Evolutionary conservation across 2,797 vertebrate species (phyloP), one percentile per base, ranked within the genome.

Genomic region (Neoniphon sammara): DNA sequence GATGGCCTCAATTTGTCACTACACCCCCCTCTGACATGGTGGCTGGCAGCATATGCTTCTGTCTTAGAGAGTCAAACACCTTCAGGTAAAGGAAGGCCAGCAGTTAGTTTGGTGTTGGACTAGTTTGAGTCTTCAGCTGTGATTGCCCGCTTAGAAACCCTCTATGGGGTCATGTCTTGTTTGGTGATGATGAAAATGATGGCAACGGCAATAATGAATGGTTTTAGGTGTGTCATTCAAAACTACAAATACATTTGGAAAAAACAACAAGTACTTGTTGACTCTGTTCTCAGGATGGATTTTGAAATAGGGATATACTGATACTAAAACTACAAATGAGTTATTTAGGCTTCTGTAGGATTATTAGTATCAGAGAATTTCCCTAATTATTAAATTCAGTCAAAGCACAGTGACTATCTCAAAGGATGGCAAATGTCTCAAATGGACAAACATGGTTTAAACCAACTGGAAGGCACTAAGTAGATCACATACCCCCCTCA

Each of bases 1-100:
- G 61, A 70, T 70, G 34, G 60, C 50, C 42, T 39, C 52, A 17
- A 64, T 69, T 57, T 57, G 39, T 76, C 66, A 75, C 67, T n/a
- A 12, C 31, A 34, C 31, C 20, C 20, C 44, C 18, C 23, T 27
- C 34, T 61, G 39, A 71, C 50, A 46, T 34, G 36, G 39, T 46
- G 18, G 12, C 20, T 54, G 34, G 12, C 23, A 14, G 25, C 62
- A 31, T 59, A 30, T 63, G 62, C 47, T 36, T 64, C 31, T 34
- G 31, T 34, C 31, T 34, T 34, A 34, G 2, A 34, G 7, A 34
- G 62, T 50, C 46, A 15, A 17, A 20, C 7, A 49, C 18, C 23
- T 14, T 49, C 42, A 30, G 11, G 12, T 17, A 21, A 27, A 34
- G 12, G n/a, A n/a, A 36, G 7, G 57, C 34, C 23, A 34, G 27